These are phyloP conservation scores for Tillus elongatus DNA, from an alignment of 2,888 invertebrate genomes.

Conservation along the genomic window DNA sequence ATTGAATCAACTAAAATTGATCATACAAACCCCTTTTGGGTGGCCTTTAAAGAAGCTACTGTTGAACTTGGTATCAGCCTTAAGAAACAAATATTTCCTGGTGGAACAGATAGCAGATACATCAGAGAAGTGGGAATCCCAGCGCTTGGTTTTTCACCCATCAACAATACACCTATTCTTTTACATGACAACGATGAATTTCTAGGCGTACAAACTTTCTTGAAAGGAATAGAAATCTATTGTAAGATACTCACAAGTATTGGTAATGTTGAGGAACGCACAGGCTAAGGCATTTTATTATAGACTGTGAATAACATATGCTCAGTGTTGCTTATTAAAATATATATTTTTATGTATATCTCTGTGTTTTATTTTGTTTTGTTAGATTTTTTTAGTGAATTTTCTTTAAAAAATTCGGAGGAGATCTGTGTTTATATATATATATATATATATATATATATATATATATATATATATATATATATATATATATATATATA, in stretches of 20 bases:
- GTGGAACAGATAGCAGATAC: constrained; percentile 83
- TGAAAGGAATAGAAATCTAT: constrained; percentile 76
- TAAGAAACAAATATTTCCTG: constrained; percentile 72
- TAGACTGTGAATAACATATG: no score
- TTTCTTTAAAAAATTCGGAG: no score
- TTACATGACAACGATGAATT: constrained; percentile 90
- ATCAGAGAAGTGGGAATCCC: constrained; percentile 70
- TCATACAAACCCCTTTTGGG: constrained; percentile 51
- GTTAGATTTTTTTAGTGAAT: no score
- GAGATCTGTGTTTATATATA: no score
- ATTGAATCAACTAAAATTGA: constrained; percentile 46
- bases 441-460: no score
- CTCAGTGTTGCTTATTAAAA: no score
- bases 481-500: no score
- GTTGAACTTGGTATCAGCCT: constrained; percentile 49
- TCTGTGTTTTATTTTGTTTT: no score
- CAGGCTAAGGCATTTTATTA: no score
- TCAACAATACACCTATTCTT: constrained; percentile 73
- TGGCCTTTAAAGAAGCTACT: constrained; percentile 46
- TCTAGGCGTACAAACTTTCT: constrained; percentile 65
- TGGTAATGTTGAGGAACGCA: constrained; percentile 48
- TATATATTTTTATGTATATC: no score
- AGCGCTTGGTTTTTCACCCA: constrained; percentile 85
- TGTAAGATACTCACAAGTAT: constrained; percentile 57
- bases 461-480: no score